These are phyloP conservation scores for Panonychus citri DNA, from an alignment of 1,140 invertebrate species.

Conservation along the genomic window DNA sequence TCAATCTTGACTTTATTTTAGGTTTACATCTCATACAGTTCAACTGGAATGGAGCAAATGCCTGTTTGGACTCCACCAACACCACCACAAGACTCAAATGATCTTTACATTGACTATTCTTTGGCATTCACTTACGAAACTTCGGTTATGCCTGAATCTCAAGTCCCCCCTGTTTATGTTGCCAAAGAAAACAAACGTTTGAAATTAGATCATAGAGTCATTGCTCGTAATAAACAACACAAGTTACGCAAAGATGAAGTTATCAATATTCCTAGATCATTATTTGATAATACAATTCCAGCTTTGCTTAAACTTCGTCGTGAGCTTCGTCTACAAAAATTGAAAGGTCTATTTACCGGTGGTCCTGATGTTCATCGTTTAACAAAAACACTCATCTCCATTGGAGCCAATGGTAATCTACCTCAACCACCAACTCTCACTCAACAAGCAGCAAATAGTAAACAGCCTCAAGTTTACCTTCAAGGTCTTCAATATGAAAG, in stretches of 20 bases:
- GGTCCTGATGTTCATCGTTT: conserved; percentile 3
- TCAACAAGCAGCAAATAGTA: conserved; percentile 19
- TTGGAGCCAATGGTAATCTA: conserved; percentile 6
- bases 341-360: conserved; percentile 25
- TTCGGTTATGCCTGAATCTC: conserved; percentile 50
- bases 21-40: conserved; percentile 22
- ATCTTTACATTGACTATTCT: conserved; percentile 68
- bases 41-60: conserved; percentile 23
- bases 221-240: conserved; percentile 21
- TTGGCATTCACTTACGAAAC: conserved; percentile 61
- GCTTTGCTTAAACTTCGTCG: conserved; percentile 47
- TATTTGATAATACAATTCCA: conserved; percentile 63
- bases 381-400: conserved; percentile 1
- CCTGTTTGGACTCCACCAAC: conserved; percentile 77
- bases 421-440: conserved; percentile 28
- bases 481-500: conserved; percentile 14
- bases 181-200: conserved; percentile 50
- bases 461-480: conserved; percentile 10
- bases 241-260: conserved; percentile 42
- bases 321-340: conserved; percentile 48
- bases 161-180: conserved; percentile 59
- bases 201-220: conserved; percentile 30
- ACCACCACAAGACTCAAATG: conserved; percentile 49
- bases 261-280: conserved; percentile 47
- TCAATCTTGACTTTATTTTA: too few species aligned